Base-by-base conservation (phyloP, 2,797 vertebrate species). In the Bradypus variegatus region DNA sequence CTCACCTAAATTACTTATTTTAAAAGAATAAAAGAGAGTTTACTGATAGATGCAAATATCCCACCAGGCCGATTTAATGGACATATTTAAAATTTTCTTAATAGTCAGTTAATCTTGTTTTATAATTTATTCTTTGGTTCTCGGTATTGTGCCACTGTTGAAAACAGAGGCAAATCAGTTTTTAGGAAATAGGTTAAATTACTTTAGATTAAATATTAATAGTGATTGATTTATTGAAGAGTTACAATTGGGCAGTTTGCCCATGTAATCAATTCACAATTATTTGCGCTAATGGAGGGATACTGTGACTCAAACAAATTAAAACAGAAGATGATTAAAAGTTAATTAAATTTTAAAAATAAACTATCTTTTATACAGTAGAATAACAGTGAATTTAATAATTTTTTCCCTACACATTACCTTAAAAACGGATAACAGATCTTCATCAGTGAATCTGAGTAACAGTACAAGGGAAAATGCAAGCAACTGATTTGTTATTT, bases 381-480 rank as follows among this genome's bases (percentile, higher is more conserved):
- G 8, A 78, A 21, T 14, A n/a, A 27, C 5, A 23, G 25, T 0
- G 1, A 2, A 5, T 12, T 0, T 18, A 1, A 29, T 2, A 1
- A 0, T 13, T 27, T 23, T 53, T 3, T 48, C 29, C 36, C 3
- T 0, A 0, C 10, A 14, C 15, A 13, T 13, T 96, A 98, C 98
- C 97, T 97, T 95, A 25, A 93, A 60, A 72, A 72, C 48, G 48
- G 87, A 23, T 1, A 72, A 6, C 0, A 78, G 2, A 1, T 94
- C 73, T 15, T 82, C 88, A 8, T 88, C 94, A 4, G 88, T 93
- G 69, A 97, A 97, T 77, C 96, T 96, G 81, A 95, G 96, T n/a
- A 97, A 76, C 38, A 98, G 93, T 8, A 95, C 96, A 77, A 97
- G 8, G 73, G 97, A 97, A 95, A 98, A 98, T 0, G 95, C 92